Evolutionary conservation across 2,113 vertebrate species (phyloP).

Genomic region (Corvus hawaiiensis): DNA sequence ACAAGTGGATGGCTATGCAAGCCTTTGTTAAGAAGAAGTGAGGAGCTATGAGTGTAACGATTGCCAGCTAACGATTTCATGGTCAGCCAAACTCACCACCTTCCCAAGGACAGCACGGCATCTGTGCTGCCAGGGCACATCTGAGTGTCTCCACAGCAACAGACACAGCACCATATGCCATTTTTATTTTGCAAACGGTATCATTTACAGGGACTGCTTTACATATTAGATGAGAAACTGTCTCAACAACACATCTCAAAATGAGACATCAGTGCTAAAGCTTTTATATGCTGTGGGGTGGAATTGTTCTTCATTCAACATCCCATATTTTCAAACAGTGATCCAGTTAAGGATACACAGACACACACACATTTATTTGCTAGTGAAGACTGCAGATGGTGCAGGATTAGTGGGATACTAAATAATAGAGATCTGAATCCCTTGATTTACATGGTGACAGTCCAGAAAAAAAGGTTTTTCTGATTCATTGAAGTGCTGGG

Average conservation of each 20-base stretch:
- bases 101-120: fast-evolving
- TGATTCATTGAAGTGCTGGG: not conserved
- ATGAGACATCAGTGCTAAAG: not conserved
- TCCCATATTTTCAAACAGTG: not conserved
- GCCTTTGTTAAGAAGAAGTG: not conserved
- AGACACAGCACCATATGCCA: not conserved
- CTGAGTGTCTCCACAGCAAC: not conserved
- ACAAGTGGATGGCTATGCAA: not conserved
- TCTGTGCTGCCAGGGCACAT: not conserved
- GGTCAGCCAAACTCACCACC: not conserved
- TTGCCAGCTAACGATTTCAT: fast-evolving
- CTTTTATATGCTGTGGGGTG: not conserved
- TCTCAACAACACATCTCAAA: not conserved
- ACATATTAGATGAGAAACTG: not conserved
- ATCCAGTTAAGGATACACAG: not conserved
- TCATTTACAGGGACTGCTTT: not conserved
- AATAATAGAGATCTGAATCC: not conserved
- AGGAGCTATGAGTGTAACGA: fast-evolving
- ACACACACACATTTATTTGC: not conserved
- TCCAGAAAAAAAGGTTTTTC: not conserved
- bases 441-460: not conserved
- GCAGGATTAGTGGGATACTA: not conserved
- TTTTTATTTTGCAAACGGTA: not conserved
- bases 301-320: not conserved
- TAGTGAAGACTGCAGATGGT: not conserved